Evolutionary conservation across 1,140 invertebrate genomes (phyloP), one percentile per base, ranked within the genome.

Genomic region (Drosophila trapezifrons): DNA sequence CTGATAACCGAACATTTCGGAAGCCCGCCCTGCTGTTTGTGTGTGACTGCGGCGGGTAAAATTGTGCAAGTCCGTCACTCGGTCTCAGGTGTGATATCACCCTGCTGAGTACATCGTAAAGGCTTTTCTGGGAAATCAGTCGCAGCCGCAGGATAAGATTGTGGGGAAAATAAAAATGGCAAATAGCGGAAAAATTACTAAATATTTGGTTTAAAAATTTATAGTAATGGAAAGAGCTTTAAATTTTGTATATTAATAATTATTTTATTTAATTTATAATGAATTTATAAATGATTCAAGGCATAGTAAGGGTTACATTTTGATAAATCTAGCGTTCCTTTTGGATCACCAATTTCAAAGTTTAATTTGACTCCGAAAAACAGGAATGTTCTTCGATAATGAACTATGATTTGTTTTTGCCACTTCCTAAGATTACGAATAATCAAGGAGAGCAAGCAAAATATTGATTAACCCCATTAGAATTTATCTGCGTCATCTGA

Each of bases 71-170:
- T 79, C 60, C 29, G 67, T 78, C 60, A 79, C 25, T 49, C 20
- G 45, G 60, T 32, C 56, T 49, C 47, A 80, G 64, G 65, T 80
- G 65, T 80, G 78, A 81, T 76, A 76, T 81, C 73, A 77, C 60
- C 42, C 4, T 15, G 32, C 29, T 25, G 40, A 65, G 38, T 29
- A 69, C 60, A 20, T 52, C 37, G 62, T 37, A 66, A 54, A 37
- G 46, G 65, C 62, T 54, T 54, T 69, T 69, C 65, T 69, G 60
- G 65, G 65, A 69, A 69, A 43, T 54, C 62, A 43, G 46, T 12
- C 46, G 46, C 32, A 54, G 32, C 18, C 64, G 62, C 62, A 66
- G 65, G 62, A 69, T 69, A 69, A 69, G 65, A 69, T 69, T 69
- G 64, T 54, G 46, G 25, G 35, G n/a, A 20, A 10, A 8, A 25